Evolutionary conservation across 2,888 invertebrate species (phyloP), one percentile per base, ranked within the genome.

Genomic region (Perizoma flavofasciatum): DNA sequence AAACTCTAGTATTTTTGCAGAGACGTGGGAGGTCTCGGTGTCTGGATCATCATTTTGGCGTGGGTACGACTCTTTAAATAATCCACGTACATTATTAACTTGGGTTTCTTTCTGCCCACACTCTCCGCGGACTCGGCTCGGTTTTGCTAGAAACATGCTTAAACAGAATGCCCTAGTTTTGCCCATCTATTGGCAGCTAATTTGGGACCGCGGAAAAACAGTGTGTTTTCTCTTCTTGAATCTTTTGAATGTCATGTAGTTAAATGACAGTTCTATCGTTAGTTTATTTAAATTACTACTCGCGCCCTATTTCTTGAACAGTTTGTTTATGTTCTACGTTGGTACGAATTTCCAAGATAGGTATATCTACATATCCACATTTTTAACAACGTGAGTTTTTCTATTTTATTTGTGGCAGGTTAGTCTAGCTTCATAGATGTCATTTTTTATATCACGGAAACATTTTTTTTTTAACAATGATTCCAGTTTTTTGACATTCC

Each of bases 11-110:
- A 47, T 45, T 55, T 50, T 47, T 56, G 47, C 49, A 49, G 48
- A 55, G 49, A 67, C 49, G 61, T 49, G 65, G 63, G 66, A 69
- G 75, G 53, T 72, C 76, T 49, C 10, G 32, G 65, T 59, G 47
- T 65, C 35, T 74, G 77, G 81, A 56, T 61, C 34, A 34, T 47
- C 68, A 73, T 74, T 75, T 79, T 75, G 77, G 80, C 81, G 66
- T 78, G 75, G 73, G 69, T 61, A 63, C 66, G 11, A 62, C 66
- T 70, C 74, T 75, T 59, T 70, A 81, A 82, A 81, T 83, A 82
- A 73, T 75, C 70, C 67, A 69, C 71, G 63, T 74, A 72, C 74
- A 71, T 76, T 78, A 76, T 77, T 75, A 78, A 77, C 71, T 72
- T 76, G 68, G 72, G 64, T 72, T 63, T 69, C 60, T 72, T 66